phyloP scores from a whole-genome alignment of 92 coral and sea anemone species.

The Palythoa grandis region DNA sequence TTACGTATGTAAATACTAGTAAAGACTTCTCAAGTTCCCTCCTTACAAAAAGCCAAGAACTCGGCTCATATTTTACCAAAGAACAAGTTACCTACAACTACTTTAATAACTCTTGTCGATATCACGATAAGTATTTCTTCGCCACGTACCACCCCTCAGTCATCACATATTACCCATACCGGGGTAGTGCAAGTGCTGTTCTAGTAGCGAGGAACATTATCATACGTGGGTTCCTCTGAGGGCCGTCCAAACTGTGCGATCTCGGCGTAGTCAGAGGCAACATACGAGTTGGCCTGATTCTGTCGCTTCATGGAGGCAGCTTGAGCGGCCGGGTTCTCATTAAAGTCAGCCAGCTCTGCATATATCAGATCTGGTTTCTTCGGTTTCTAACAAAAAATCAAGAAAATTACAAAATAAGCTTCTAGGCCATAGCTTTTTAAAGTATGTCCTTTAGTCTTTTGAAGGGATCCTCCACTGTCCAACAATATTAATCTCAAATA shows the following conservation, averaged over 20 bases:
- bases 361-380: conserved; percentile 31
- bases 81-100: neutral
- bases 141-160: neutral
- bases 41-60: no score
- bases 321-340: neutral
- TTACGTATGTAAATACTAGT: no score
- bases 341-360: conserved; percentile 23
- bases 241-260: conserved; percentile 23
- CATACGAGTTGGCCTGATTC: neutral
- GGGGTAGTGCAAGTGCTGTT: neutral
- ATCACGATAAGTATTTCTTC: neutral
- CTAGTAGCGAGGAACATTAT: conserved; percentile 36
- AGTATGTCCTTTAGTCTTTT: no score
- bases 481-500: no score
- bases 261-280: conserved; percentile 33
- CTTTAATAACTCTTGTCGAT: neutral
- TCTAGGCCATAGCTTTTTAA: no score
- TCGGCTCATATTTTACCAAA: neutral
- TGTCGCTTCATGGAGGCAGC: conserved; percentile 28
- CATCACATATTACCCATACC: conserved; percentile 1
- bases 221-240: conserved; percentile 17
- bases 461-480: no score
- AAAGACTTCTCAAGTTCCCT: no score
- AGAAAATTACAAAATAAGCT: neutral
- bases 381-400: neutral